Evolutionary conservation across 2,113 vertebrate genomes (phyloP), one percentile per base, ranked within the genome.

Genomic region (Pagrus major): DNA sequence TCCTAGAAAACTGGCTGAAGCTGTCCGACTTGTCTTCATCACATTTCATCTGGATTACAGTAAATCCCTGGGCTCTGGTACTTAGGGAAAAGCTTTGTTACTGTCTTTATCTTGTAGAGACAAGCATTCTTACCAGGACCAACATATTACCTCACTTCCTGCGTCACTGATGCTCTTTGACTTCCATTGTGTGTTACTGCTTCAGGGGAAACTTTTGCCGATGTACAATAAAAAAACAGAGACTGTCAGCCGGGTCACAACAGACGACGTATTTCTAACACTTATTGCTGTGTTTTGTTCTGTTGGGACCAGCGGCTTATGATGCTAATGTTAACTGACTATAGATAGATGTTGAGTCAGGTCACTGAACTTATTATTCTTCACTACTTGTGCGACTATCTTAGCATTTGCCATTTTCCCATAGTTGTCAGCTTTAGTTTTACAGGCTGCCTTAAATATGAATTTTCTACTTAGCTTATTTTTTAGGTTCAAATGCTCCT

Each of bases 21-120:
- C 44, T 61, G 31, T 61, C 71, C 9, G 15, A 73, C n/a, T 61
- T 49, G 47, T n/a, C 10, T 5, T 25, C 44, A 72, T 46, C 61
- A 27, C 61, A 49, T 59, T 42, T 59, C 64, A 52, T 42, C 23
- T 58, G 52, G 41, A 68, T 77, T 77, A 68, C 52, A 68, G 15
- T 29, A 33, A 21, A 8, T 47, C 31, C 31, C 52, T 41, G 23
- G 20, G 64, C 42, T 39, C n/a, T 29, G 42, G 64, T 31, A 67
- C n/a, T 29, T 15, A 52, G 63, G 67, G 51, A 49, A 35, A 67
- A 49, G 52, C 51, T 58, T 66, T 65, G 47, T 76, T 35, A n/a
- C 49, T 56, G 73, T 29, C 63, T 66, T 66, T 29, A 76, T 65
- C n/a, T 55, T 33, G 21, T 55, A 44, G 51, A 46, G 41, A 46